phyloP scores from a whole-genome alignment of 1,140 invertebrate genomes.

The Cydia strobilella region DNA sequence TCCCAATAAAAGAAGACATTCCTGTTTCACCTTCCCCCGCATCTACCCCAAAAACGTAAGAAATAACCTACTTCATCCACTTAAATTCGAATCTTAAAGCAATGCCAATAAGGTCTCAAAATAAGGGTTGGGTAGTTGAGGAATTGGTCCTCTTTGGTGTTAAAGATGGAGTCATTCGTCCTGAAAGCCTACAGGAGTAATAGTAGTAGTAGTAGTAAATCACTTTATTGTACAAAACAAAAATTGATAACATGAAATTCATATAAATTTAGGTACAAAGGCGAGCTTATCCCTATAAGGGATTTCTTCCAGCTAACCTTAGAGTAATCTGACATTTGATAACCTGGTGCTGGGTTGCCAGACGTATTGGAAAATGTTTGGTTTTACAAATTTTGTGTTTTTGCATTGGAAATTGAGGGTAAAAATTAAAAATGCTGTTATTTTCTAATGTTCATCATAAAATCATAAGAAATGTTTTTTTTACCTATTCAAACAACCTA shows the following conservation, averaged over 20 bases:
- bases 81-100: neutral
- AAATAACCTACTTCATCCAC: neutral
- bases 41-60: neutral
- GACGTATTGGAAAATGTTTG: neutral
- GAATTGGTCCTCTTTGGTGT: neutral
- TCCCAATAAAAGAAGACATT: conserved; percentile 27
- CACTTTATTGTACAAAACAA: too few relatives aligned
- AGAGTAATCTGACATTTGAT: conserved; percentile 32
- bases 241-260: too few relatives aligned
- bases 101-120: neutral
- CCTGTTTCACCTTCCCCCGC: conserved; percentile 11
- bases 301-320: too few relatives aligned
- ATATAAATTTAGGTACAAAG: too few relatives aligned
- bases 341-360: neutral
- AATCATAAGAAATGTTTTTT: too few relatives aligned
- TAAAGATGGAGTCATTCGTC: neutral
- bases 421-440: too few relatives aligned
- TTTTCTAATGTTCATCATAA: too few relatives aligned
- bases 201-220: too few relatives aligned
- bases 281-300: too few relatives aligned
- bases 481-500: too few relatives aligned
- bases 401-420: too few relatives aligned
- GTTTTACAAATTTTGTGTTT: neutral
- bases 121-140: neutral
- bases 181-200: conserved; percentile 15